Base-by-base conservation (phyloP, 1,140 invertebrate species). In the Drosophila burlai region DNA sequence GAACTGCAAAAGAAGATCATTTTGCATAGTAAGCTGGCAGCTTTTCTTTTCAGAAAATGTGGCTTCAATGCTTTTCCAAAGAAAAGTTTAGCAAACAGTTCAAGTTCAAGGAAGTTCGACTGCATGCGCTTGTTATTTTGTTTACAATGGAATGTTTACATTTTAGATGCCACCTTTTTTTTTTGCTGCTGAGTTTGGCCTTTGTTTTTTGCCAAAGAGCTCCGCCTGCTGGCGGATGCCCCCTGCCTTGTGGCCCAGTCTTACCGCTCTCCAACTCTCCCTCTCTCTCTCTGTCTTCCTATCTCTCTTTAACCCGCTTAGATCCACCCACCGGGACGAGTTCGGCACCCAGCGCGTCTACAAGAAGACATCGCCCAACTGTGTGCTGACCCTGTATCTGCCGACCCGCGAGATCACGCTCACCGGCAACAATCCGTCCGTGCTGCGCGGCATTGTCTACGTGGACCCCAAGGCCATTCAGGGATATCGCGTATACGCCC, bases 381-480 rank as follows among this genome's bases (percentile, higher is more conserved):
- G 96, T 89, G 97, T 97, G 85, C 90, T 98, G 47, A 97, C 96
- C 0, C 86, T 98, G 24, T 98, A 97, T 84, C 93, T 98, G 81
- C 95, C 95, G 18, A 96, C 95, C 6, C 93, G 97, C 38, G 97
- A 98, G 91, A 94, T 98, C 47, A 94, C 97, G 1, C 95, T 97
- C 16, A 95, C 95, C 62, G 95, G 95, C 57, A 95, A 95, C 42
- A 94, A 94, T 89, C 96, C 97, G 45, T 96, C 97, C 86, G 95
- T 95, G 74, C 94, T 98, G 29, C 96, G 97, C 74, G 97, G 97
- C 43, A 97, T 98, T 9, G 93, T 97, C 4, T 94, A 96, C 59
- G 95, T 97, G 2, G 97, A 98, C 83, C 95, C 96, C 0, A 97
- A 92, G 74, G 85, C 92, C 49, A 92, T 92, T 45, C 90, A 93